phyloP scores from a whole-genome alignment of 2,888 invertebrate species.

The Spisula solida region DNA sequence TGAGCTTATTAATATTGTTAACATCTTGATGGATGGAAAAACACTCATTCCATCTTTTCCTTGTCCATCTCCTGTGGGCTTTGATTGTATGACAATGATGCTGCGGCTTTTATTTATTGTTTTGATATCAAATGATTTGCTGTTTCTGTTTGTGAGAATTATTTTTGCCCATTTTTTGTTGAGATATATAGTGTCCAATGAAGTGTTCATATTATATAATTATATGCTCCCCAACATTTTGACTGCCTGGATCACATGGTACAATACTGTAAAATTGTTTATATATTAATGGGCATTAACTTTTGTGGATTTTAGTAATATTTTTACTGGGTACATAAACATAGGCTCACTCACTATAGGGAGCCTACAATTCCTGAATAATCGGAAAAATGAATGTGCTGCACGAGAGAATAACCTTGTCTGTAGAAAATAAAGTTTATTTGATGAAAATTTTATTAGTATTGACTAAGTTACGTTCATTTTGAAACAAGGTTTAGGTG shows the following conservation, averaged over 20 bases:
- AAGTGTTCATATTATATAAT: slow-evolving; percentile 39
- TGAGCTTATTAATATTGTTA: too few species aligned
- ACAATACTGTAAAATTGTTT: too few species aligned
- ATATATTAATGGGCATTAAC: not conserved
- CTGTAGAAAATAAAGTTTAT: too few species aligned
- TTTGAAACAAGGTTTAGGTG: too few species aligned
- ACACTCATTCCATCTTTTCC: too few species aligned
- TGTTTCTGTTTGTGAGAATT: not conserved
- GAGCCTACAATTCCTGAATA: too few species aligned
- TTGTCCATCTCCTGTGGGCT: not conserved
- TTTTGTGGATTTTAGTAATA: not conserved
- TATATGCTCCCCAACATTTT: not conserved
- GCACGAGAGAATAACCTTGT: too few species aligned
- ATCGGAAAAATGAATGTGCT: too few species aligned
- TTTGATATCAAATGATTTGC: not conserved
- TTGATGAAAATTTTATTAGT: too few species aligned
- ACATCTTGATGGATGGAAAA: too few species aligned
- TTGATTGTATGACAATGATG: not conserved
- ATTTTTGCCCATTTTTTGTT: slow-evolving; percentile 20
- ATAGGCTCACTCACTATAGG: too few species aligned
- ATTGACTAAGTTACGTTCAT: too few species aligned
- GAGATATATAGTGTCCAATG: slow-evolving; percentile 21
- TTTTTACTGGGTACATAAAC: not conserved
- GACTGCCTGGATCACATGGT: not conserved
- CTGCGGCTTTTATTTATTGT: slow-evolving; percentile 5